Evolutionary conservation across 2,113 vertebrate genomes (phyloP), one percentile per base, ranked within the genome.

Genomic region (Xyliphius kryptos): DNA sequence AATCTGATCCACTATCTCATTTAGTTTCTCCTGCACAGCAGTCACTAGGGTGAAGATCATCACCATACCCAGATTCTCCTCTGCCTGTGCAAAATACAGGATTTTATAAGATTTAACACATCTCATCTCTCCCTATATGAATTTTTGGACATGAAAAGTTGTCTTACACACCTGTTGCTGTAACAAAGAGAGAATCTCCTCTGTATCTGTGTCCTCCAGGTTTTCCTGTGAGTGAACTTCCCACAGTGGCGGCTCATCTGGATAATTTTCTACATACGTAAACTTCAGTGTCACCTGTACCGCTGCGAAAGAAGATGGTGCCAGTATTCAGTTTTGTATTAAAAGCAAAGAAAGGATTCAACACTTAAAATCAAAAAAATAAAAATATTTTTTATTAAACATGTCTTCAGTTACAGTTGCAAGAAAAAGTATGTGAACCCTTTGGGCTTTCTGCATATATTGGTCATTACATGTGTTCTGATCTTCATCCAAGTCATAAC

Each of bases 21-120:
- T 97, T 60, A 99, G 86, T 79, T 92, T 97, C 57, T 99, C 96
- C 80, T 99, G 96, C 32, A 97, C 93, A 20, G 93, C 92, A 41
- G 93, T 95, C 16, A 98, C 94, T 73, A 99, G 76, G 14, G 93
- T 95, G 79, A 99, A 99, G 58, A 99, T 98, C 96, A 99, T 99
- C 26, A 97, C 96, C 93, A 97, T 94, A 60, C 96, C 96, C 62
- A 96, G 81, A 76, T 99, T 99, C 76, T 98, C 94, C 72, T 94
- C 89, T 36, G 89, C 90, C 96, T 99, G 51, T 10, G 72, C 58
- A 61, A 19, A 32, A 32, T 6, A 3, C 26, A 32, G 26, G 4
- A 32, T 32, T 32, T 32, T 1, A 32, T 32, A 3, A 32, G 4
- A 6, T 32, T 32, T 32, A 6, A 32, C 26, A 32, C 26, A 32